Evolutionary conservation across 2,888 invertebrate species (phyloP).

Genomic region (Drosophila greeni): DNA sequence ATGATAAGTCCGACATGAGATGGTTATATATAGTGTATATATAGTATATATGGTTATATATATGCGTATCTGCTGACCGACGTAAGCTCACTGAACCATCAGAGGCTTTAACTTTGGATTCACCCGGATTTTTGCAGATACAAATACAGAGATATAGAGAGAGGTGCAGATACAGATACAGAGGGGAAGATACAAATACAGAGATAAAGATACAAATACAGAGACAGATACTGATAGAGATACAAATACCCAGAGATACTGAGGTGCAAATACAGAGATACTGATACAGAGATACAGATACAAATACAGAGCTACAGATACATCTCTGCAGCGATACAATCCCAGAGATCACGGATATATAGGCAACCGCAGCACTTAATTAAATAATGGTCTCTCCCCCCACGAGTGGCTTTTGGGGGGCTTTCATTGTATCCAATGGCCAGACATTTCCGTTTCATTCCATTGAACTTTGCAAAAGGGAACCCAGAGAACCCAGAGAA

Average conservation of each 20-base stretch:
- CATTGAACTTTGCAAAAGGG: slow-evolving; percentile 37
- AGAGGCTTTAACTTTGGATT: slow-evolving; percentile 5
- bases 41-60: slow-evolving; percentile 1
- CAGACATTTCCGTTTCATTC: slow-evolving; percentile 61
- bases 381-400: slow-evolving; percentile 57
- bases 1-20: slow-evolving; percentile 35
- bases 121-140: slow-evolving; percentile 51
- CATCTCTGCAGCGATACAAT: background rate
- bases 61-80: slow-evolving; percentile 42
- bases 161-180: slow-evolving; percentile 52
- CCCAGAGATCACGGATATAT: slow-evolving; percentile 13
- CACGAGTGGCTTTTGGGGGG: slow-evolving; percentile 11
- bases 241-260: slow-evolving; percentile 5
- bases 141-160: slow-evolving; percentile 41
- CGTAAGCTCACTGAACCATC: slow-evolving; percentile 56
- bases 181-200: too few species aligned
- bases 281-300: slow-evolving; percentile 33
- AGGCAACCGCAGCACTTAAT: slow-evolving; percentile 47
- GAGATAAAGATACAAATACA: slow-evolving; percentile 6
- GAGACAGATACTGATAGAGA: slow-evolving; percentile 7
- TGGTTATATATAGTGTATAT: too few species aligned
- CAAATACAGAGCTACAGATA: slow-evolving; percentile 5
- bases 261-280: slow-evolving; percentile 52
- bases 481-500: too few species aligned
- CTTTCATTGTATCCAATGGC: slow-evolving; percentile 55